phyloP scores from a whole-genome alignment of 2,888 invertebrate species.

The Drosophila fulvimacula region DNA sequence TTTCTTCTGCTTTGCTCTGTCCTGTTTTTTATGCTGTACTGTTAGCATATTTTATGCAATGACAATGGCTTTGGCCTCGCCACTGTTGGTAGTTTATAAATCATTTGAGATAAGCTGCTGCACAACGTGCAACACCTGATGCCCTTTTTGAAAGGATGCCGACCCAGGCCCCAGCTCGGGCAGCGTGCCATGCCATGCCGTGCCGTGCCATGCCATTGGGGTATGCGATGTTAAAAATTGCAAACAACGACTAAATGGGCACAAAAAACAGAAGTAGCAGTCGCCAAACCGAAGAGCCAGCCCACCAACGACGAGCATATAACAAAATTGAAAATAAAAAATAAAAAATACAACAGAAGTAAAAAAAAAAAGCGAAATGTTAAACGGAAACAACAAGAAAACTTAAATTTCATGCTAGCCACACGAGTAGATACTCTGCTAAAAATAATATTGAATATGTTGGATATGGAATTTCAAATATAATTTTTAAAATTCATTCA shows the following conservation, averaged over 20 bases:
- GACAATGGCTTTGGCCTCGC: slow-evolving; percentile 83
- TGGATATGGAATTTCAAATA: no score
- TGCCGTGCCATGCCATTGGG: slow-evolving; percentile 46
- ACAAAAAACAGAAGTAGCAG: slow-evolving; percentile 62
- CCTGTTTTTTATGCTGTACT: slow-evolving; percentile 49
- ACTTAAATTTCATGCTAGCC: not conserved
- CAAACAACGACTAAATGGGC: slow-evolving; percentile 75
- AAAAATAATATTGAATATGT: not conserved
- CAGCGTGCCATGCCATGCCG: slow-evolving; percentile 16
- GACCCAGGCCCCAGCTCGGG: slow-evolving; percentile 31
- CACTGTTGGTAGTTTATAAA: slow-evolving; percentile 84
- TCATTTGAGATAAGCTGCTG: slow-evolving; percentile 83
- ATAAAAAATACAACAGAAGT: slow-evolving; percentile 27
- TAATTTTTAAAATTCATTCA: no score
- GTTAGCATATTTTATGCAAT: slow-evolving; percentile 83
- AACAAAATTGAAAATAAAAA: slow-evolving; percentile 66
- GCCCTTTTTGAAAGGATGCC: slow-evolving; percentile 76
- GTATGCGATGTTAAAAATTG: slow-evolving; percentile 69
- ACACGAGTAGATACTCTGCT: slow-evolving; percentile 11
- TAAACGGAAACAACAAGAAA: slow-evolving; percentile 29
- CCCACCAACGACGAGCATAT: slow-evolving; percentile 46
- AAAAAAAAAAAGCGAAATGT: slow-evolving; percentile 3
- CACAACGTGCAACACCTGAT: slow-evolving; percentile 84
- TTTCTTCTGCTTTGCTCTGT: slow-evolving; percentile 25
- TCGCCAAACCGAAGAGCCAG: slow-evolving; percentile 34